These are phyloP conservation scores for Acanthurus leucopareius DNA, from an alignment of 2,797 vertebrate species.

Conservation along the genomic window DNA sequence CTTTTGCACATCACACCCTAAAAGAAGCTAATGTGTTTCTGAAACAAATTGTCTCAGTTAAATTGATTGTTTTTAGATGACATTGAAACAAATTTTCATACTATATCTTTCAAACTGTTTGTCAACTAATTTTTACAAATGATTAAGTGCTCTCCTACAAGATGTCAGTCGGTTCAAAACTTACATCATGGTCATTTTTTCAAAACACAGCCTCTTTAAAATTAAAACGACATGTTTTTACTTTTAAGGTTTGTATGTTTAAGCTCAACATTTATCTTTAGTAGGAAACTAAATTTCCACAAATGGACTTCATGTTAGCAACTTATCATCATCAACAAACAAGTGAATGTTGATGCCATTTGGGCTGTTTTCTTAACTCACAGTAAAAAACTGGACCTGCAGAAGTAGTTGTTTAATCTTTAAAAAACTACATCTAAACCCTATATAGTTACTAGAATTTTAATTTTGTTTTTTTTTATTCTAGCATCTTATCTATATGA, in stretches of 20 bases:
- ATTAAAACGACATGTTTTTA: background rate
- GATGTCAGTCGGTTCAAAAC: background rate
- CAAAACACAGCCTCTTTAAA: no score
- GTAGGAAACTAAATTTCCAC: background rate
- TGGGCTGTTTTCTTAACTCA: background rate
- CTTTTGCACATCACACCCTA: background rate
- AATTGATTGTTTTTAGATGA: background rate
- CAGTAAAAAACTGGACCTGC: background rate
- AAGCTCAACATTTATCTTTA: background rate
- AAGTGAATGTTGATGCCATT: background rate
- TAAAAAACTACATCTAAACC: background rate
- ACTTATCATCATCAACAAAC: background rate
- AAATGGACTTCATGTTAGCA: constrained; percentile 4
- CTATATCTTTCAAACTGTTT: background rate
- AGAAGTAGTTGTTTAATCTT: background rate
- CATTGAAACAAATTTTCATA: background rate
- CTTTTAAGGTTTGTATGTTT: background rate
- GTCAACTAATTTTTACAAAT: background rate
- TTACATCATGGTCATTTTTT: no score
- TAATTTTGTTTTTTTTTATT: no score
- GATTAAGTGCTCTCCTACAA: background rate
- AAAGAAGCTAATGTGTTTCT: background rate
- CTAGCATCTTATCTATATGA: constrained; percentile 15
- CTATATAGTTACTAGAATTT: no score
- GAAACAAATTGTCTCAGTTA: background rate